Conservation (phyloP, 1,140 invertebrate species). For the Ganaspis sp. region DNA sequence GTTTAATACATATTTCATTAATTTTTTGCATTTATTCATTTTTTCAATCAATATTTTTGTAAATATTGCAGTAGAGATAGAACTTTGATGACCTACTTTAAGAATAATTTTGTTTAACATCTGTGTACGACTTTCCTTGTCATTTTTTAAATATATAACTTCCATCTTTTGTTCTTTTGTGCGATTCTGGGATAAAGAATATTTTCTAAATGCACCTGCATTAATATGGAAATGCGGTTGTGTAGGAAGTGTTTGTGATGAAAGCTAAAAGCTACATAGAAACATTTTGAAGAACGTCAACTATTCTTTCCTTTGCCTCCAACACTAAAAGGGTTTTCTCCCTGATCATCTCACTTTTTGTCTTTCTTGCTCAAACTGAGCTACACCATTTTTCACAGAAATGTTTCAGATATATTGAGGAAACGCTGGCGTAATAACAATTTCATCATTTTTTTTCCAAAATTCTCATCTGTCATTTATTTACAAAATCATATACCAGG, state of each 20-base stretch:
- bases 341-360: background rate
- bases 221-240: background rate
- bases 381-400: background rate
- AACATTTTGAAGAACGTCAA: slow-evolving; percentile 4
- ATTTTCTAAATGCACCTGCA: background rate
- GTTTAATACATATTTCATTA: too few relatives aligned
- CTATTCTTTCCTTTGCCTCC: background rate
- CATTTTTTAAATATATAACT: background rate
- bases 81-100: too few relatives aligned
- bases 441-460: too few relatives aligned
- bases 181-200: background rate
- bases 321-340: slow-evolving; percentile 2
- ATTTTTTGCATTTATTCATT: too few relatives aligned
- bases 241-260: background rate
- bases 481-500: too few relatives aligned
- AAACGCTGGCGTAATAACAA: too few relatives aligned
- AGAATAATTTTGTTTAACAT: too few relatives aligned
- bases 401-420: background rate
- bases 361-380: background rate
- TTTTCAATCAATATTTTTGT: too few relatives aligned
- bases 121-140: background rate
- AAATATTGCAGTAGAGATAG: too few relatives aligned
- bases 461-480: too few relatives aligned
- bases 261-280: background rate
- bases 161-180: background rate